Evolutionary conservation across 1,140 invertebrate species (phyloP).

Genomic region (Zaprionus lachaisei): DNA sequence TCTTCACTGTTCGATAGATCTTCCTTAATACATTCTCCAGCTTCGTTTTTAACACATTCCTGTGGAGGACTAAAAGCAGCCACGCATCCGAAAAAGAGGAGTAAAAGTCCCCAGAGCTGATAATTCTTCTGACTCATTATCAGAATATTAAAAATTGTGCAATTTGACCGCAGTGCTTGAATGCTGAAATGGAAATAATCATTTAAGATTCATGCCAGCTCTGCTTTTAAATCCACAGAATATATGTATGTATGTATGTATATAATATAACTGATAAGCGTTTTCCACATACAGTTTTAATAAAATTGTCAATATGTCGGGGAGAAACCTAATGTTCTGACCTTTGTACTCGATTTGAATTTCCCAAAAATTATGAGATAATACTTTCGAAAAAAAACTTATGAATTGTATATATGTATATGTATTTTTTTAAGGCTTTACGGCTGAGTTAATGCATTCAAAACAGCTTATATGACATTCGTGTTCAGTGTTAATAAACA

Average conservation of each 20-base stretch:
- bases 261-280: background rate
- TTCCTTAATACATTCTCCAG: background rate
- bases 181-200: background rate
- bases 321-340: too few relatives aligned
- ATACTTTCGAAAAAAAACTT: too few relatives aligned
- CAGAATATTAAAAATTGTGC: background rate
- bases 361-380: too few relatives aligned
- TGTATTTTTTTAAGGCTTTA: too few relatives aligned
- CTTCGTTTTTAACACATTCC: background rate
- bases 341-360: too few relatives aligned
- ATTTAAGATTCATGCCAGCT: background rate
- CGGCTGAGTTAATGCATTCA: too few relatives aligned
- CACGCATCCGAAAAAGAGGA: background rate
- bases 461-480: too few relatives aligned
- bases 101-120: background rate
- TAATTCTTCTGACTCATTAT: background rate
- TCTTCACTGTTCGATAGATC: background rate
- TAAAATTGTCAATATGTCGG: too few relatives aligned
- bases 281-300: too few relatives aligned
- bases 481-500: too few relatives aligned
- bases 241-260: too few relatives aligned
- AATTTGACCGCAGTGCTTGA: background rate
- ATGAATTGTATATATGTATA: too few relatives aligned
- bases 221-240: background rate
- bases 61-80: background rate